Percentiles rank a stretch among this genome's conserved stretches.
Conservation (phyloP, 2,888 invertebrate species). For the Argyresthia goedartella region DNA sequence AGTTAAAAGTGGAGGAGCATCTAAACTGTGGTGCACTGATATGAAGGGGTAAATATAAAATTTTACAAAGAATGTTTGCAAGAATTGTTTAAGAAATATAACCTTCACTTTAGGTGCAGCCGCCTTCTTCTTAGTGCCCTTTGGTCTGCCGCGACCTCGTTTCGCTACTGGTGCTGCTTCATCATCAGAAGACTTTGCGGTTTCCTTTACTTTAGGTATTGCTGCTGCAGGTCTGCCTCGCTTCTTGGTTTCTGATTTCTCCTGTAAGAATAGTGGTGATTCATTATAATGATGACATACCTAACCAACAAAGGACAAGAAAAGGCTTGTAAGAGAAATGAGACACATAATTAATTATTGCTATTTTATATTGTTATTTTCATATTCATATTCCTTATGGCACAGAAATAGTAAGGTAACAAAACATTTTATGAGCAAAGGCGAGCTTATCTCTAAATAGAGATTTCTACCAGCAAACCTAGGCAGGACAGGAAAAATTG, state of each 20-base stretch:
- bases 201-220: slow-evolving; percentile 56
- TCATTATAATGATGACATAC: no score
- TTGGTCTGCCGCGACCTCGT: slow-evolving; percentile 68
- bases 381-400: no score
- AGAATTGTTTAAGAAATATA: slow-evolving; percentile 6
- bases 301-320: not conserved
- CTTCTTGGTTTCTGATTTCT: slow-evolving; percentile 61
- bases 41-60: no score
- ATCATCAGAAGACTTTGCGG: slow-evolving; percentile 65
- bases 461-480: no score
- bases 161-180: slow-evolving; percentile 67
- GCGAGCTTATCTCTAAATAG: no score
- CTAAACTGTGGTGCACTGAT: no score
- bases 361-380: not conserved
- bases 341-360: not conserved
- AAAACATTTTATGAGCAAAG: no score
- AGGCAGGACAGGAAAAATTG: no score
- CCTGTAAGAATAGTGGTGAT: slow-evolving; percentile 25
- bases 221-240: slow-evolving; percentile 55
- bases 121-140: slow-evolving; percentile 67
- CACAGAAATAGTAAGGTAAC: no score
- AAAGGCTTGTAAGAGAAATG: not conserved
- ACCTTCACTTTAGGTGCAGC: slow-evolving; percentile 57
- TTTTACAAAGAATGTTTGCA: no score
- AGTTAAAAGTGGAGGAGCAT: no score